Evolutionary conservation across 2,888 invertebrate species (phyloP), one percentile per base, ranked within the genome.

Genomic region (Nasonia oneida): DNA sequence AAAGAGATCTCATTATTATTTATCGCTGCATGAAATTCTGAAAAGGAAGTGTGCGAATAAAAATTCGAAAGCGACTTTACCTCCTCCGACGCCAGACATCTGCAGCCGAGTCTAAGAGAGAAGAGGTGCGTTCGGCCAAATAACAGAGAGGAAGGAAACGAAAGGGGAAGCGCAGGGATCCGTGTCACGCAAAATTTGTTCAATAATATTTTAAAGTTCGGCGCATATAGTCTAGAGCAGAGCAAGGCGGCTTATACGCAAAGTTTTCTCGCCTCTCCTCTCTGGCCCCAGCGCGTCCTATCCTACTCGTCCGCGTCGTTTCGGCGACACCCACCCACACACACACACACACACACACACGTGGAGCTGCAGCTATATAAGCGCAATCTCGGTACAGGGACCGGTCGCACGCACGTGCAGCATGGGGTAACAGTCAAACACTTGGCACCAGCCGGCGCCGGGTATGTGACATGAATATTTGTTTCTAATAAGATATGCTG

Each of bases 391-490:
- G 23, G 57, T 71, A 71, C 76, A 39, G 50, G 47, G 61, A 29
- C 76, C 39, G 18, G 61, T 23, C 90, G 89, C 91, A 91, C 91
- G 92, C 92, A 93, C 92, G 92, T 93, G 92, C 92, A 91, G 89
- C 90, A 89, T 74, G 89, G 91, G 91, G 91, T 92, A 92, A 92
- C 92, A 93, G 92, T 93, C 92, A 93, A 93, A 92, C 93, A 93
- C 93, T 93, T 93, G 93, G 93, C 93, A 93, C 93, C 93, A 93
- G 92, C 93, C 92, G 93, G 93, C 88, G 90, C 92, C 91, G 88
- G 91, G 91, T 92, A 93, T 93, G 93, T 93, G 93, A 93, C 93
- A 93, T 93, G 93, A 93, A 93, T 93, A 93, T 93, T 93, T 92
- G 93, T 93, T 93, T 93, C 92, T 93, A 93, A 93, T 93, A 93